Conservation (phyloP, 2,113 vertebrate species). For the Protomyctophum bolini region DNA sequence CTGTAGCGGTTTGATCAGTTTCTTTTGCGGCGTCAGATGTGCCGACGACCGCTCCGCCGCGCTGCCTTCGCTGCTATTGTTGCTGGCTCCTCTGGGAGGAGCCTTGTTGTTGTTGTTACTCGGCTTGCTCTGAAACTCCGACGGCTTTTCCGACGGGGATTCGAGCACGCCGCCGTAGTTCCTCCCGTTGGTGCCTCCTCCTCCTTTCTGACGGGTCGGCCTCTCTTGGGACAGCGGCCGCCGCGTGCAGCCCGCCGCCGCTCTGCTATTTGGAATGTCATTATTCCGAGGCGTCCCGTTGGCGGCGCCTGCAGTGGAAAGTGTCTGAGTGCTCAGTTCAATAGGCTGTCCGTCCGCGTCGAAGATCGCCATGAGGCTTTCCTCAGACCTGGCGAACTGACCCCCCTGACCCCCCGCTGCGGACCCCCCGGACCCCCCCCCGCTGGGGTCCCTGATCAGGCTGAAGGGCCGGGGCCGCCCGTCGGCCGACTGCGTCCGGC, state of each 20-base stretch:
- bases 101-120: too few relatives aligned
- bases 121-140: constrained; percentile 49
- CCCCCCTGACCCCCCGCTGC: constrained; percentile 33
- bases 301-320: constrained; percentile 61
- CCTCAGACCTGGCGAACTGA: constrained; percentile 84
- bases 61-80: constrained; percentile 50
- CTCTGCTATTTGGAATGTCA: constrained; percentile 71
- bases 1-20: constrained; percentile 75
- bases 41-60: constrained; percentile 64
- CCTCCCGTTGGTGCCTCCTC: constrained; percentile 54
- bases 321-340: constrained; percentile 83
- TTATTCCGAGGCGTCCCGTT: constrained; percentile 74
- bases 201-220: constrained; percentile 67
- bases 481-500: constrained; percentile 71
- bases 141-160: constrained; percentile 75
- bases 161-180: constrained; percentile 72
- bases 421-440: constrained; percentile 45
- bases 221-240: constrained; percentile 77
- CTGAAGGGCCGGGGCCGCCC: constrained; percentile 78
- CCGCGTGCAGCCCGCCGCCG: constrained; percentile 69
- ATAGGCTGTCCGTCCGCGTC: constrained; percentile 86
- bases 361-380: constrained; percentile 82
- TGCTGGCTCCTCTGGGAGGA: constrained; percentile 46
- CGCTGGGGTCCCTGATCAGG: constrained; percentile 81
- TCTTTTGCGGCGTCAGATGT: constrained; percentile 72